These are phyloP conservation scores for Muntiacus muntjak DNA, from an alignment of 2,113 vertebrate genomes.

Conservation along the genomic window DNA sequence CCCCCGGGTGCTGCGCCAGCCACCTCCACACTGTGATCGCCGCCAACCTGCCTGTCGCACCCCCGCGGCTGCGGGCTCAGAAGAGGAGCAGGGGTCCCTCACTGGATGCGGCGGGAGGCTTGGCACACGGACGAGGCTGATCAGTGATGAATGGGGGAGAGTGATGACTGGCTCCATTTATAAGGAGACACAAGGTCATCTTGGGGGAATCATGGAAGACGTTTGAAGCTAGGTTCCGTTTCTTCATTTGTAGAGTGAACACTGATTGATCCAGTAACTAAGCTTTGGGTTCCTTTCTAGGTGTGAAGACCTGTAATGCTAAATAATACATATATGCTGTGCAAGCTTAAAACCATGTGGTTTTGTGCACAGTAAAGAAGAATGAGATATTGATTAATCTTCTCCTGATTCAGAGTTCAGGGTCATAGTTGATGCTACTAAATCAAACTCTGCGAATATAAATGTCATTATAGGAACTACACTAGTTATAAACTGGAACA, in stretches of 20 bases:
- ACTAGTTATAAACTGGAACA: not conserved
- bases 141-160: not conserved
- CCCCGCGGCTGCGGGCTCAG: not conserved
- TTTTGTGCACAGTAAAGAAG: not conserved
- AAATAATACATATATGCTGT: not conserved
- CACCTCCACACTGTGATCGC: rapidly evolving
- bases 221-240: not conserved
- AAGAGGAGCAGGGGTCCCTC: not conserved
- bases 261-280: not conserved
- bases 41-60: not conserved
- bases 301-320: not conserved
- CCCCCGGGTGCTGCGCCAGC: not conserved
- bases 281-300: not conserved
- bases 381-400: not conserved
- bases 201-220: not conserved
- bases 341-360: not conserved
- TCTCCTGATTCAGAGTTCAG: not conserved
- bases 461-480: not conserved
- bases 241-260: not conserved
- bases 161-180: not conserved
- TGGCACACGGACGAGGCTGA: not conserved
- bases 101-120: not conserved
- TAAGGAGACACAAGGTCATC: not conserved
- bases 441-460: not conserved
- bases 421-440: not conserved